Percentiles rank a stretch among this genome's conserved stretches.
Conservation (phyloP, 1,140 invertebrate species). For the Drosophila kepulauana region DNA sequence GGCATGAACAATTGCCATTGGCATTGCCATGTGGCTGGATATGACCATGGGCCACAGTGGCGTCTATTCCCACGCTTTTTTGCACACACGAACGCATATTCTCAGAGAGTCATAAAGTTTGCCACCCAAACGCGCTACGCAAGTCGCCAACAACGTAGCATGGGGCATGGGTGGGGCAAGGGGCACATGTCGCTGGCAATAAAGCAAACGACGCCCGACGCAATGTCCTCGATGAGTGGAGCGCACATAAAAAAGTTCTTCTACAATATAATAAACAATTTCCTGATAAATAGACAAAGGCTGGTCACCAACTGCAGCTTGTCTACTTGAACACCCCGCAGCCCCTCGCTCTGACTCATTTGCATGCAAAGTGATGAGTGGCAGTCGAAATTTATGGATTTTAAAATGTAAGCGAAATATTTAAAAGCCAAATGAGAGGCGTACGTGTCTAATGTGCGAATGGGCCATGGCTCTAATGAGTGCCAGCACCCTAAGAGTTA, state of each 20-base stretch:
- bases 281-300: slow-evolving; percentile 73
- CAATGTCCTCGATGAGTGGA: slow-evolving; percentile 45
- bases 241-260: slow-evolving; percentile 67
- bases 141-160: slow-evolving; percentile 17
- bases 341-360: slow-evolving; percentile 54
- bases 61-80: slow-evolving; percentile 72
- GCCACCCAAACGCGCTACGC: slow-evolving; percentile 51
- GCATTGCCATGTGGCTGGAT: slow-evolving; percentile 10
- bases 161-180: neutral
- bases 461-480: slow-evolving; percentile 60
- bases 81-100: slow-evolving; percentile 14
- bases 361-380: slow-evolving; percentile 67
- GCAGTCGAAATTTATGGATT: slow-evolving; percentile 74
- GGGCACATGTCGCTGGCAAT: slow-evolving; percentile 47
- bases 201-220: slow-evolving; percentile 60
- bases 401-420: slow-evolving; percentile 73
- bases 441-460: slow-evolving; percentile 82
- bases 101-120: slow-evolving; percentile 47
- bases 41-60: slow-evolving; percentile 37
- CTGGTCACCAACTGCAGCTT: slow-evolving; percentile 6
- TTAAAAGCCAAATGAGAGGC: slow-evolving; percentile 50
- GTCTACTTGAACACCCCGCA: neutral
- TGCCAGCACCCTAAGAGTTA: slow-evolving; percentile 2
- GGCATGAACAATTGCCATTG: slow-evolving; percentile 39
- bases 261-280: slow-evolving; percentile 81